phyloP scores from a whole-genome alignment of 2,888 invertebrate species.

The Elmis aenea region DNA sequence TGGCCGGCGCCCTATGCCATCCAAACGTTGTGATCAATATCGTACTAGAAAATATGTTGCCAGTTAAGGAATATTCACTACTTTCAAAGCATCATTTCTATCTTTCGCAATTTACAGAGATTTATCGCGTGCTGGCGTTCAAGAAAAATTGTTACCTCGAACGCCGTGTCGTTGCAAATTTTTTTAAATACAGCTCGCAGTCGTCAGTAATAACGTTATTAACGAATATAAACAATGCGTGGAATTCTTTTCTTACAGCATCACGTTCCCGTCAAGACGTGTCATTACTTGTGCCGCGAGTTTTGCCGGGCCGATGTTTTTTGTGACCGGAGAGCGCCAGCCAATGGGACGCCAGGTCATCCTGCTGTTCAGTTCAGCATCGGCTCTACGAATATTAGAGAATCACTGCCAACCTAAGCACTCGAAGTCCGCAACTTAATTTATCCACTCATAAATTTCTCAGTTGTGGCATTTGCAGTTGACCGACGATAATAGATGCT shows the following conservation, averaged over 20 bases:
- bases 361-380: conserved; percentile 29
- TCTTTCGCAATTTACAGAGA: too few relatives aligned
- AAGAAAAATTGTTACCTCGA: too few relatives aligned
- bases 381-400: too few relatives aligned
- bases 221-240: conserved; percentile 32
- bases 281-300: conserved; percentile 48
- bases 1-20: conserved; percentile 54
- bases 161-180: too few relatives aligned
- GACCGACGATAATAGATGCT: conserved; percentile 24
- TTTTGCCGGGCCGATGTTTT: conserved; percentile 39
- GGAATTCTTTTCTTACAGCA: conserved; percentile 37
- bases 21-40: conserved; percentile 52
- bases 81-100: neutral
- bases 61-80: neutral
- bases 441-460: conserved; percentile 54
- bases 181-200: too few relatives aligned
- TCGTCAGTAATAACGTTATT: conserved; percentile 48
- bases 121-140: too few relatives aligned
- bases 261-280: conserved; percentile 53
- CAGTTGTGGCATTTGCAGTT: conserved; percentile 43
- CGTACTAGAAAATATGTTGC: conserved; percentile 55
- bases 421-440: conserved; percentile 52
- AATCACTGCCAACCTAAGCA: conserved; percentile 14
- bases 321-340: conserved; percentile 46
- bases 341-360: conserved; percentile 44